Base-by-base conservation (phyloP, 2,797 vertebrate species). In the Sebastes paucispinis region DNA sequence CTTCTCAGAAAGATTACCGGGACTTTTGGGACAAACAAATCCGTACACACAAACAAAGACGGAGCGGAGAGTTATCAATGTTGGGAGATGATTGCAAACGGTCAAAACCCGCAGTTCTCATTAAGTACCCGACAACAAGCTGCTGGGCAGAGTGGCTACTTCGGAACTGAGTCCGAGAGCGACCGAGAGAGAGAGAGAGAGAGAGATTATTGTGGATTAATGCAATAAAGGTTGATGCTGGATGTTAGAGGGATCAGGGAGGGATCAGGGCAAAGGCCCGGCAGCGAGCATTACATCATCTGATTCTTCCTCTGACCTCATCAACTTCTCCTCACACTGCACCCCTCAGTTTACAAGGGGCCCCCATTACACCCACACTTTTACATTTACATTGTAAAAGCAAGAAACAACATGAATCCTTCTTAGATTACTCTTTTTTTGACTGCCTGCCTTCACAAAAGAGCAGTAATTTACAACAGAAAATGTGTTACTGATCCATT, bases 141-240 rank as follows among this genome's bases (percentile, higher is more conserved):
- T 67, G 87, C 73, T 83, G 73, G 65, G 43, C 64, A 27, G 72
- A 85, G 72, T 75, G 43, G 84, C 90, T 75, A 83, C 85, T 77
- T 88, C 79, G 0, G 73, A 81, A 78, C 36, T 80, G 79, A 88
- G 69, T 80, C 72, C 54, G 75, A 65, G 76, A 79, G 85, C 18
- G 34, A 73, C 84, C 25, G 73, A 43, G 39, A 24, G 24, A 43
- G 39, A 16, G 39, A 43, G 34, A 39, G 34, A 86, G 77, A 73
- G 79, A 85, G 87, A 91, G 95, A 95, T 95, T 95, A 95, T 80
- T 84, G 78, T 85, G 92, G 94, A 95, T 96, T 95, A 94, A 90
- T 90, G 87, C 80, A 79, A 79, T 89, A 85, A 87, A 92, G 83
- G 87, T 92, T 34, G 57, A 82, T 76, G 88, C 79, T 89, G 81